phyloP scores from a whole-genome alignment of 2,888 invertebrate genomes.

The Cheilosia soror region DNA sequence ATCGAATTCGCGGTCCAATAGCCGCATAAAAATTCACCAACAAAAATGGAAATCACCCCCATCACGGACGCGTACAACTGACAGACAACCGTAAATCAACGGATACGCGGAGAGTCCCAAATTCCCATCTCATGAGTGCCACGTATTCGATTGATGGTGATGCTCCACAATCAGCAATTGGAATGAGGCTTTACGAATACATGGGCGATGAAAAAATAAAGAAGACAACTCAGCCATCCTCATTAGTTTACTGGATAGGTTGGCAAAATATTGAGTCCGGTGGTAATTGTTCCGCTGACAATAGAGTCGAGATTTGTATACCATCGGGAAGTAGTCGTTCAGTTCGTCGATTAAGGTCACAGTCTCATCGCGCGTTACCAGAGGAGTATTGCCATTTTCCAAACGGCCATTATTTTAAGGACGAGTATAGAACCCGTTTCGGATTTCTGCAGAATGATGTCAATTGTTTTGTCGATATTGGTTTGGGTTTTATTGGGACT shows the following conservation, averaged over 20 bases:
- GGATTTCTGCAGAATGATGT: slow-evolving; percentile 71
- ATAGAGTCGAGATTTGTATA: neutral
- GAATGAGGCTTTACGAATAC: slow-evolving; percentile 42
- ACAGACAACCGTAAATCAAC: slow-evolving; percentile 71
- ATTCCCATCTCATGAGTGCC: slow-evolving; percentile 78
- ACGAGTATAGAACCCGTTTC: slow-evolving; percentile 77
- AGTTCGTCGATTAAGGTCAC: slow-evolving; percentile 74
- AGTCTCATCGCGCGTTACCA: slow-evolving; percentile 68
- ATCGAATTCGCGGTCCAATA: neutral
- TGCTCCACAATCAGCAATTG: slow-evolving; percentile 52
- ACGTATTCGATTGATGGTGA: slow-evolving; percentile 78
- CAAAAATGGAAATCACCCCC: slow-evolving; percentile 76
- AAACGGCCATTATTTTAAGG: slow-evolving; percentile 71
- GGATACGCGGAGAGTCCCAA: slow-evolving; percentile 66
- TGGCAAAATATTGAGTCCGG: slow-evolving; percentile 73
- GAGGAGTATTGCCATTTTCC: slow-evolving; percentile 76
- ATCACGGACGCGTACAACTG: slow-evolving; percentile 76
- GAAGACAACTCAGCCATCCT: slow-evolving; percentile 62
- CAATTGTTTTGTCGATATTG: slow-evolving; percentile 43
- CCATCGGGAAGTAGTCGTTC: slow-evolving; percentile 60
- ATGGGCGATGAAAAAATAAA: slow-evolving; percentile 73
- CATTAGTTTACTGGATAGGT: slow-evolving; percentile 75
- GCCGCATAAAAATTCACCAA: slow-evolving; percentile 73
- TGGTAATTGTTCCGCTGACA: slow-evolving; percentile 63
- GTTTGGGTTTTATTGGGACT: neutral